Evolutionary conservation across 2,888 invertebrate genomes (phyloP), one percentile per base, ranked within the genome.

Genomic region (Octonoba sinensis): DNA sequence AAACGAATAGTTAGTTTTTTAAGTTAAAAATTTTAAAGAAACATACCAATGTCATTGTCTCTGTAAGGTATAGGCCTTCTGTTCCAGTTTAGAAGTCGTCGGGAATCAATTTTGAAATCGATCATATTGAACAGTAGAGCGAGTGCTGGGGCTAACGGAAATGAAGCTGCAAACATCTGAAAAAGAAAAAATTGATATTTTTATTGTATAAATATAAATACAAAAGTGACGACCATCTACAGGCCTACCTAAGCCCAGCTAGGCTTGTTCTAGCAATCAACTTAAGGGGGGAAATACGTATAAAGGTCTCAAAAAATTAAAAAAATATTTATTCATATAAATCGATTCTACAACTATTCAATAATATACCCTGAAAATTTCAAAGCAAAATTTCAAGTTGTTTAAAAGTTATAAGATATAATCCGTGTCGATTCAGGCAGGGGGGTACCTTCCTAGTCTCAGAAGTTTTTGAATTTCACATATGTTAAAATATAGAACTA

Each of bases 111-210:
- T 46, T 88, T 85, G n/a, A 89, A 86, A 86, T 90, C 90, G 24
- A 89, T 81, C 16, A 88, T 82, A 72, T 88, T 88, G 47, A 88
- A 87, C 3, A 89, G 66, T n/a, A 90, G 85, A 1, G 89, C 89
- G 15, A 90, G 85, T 4, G 90, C 84, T 1, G 90, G 90, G n/a
- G 89, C 89, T 70, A 90, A 85, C 0, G 90, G 90, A 71, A 90
- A 89, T 0, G 90, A 88, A 0, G 89, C 89, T 0, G 90, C 89
- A 87, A 90, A 90, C 86, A 90, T 86, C 90, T 90, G 86, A 60
- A 86, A 85, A 18, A 72, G 0, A 70, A 54, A 20, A 71, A n/a
- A 72, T 3, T 36, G 36, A 36, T n/a, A n/a, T 1, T 54, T 11
- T 54, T 18, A 20, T 54, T 20, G 60, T 20, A 60, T 24, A 12